Base-by-base conservation (phyloP, 2,888 invertebrate genomes). In the Stratiomys singularior region DNA sequence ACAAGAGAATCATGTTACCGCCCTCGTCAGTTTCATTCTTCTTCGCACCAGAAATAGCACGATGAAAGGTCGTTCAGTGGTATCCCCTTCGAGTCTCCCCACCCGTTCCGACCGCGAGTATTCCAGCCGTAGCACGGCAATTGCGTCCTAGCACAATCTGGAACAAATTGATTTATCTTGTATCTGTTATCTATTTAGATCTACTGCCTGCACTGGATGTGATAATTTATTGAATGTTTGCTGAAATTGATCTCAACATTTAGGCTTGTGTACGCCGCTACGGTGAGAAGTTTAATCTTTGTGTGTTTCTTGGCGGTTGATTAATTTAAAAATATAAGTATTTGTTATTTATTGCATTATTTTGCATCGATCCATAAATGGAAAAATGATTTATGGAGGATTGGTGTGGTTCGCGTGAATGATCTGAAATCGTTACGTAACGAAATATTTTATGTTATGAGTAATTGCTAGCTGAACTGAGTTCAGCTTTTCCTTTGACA, bases 121-220 rank as follows among this genome's bases (percentile, higher is more conserved):
- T 11, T 18, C 15, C 18, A 25, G 67, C 67, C 2, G 21, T 44
- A 27, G 21, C 11, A 44, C 13, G 21, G 18, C 23, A 44, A 58
- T 74, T 76, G 63, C 76, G 27, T 64, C 63, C 64, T 13, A 25
- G 30, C 27, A 37, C 37, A 37, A 64, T 64, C 71, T 71, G 76
- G 76, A 77, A 78, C 78, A 78, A 78, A 78, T 78, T 78, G 78
- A 78, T 78, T 78, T 78, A 78, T 78, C 78, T 78, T 78, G 78
- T 78, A 78, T 77, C 72, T 76, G 63, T 77, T 78, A 76, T 74
- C 74, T 30, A 21, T 1, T 15, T 37, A 18, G 74, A 74, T 78
- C 78, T 76, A 60, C n/a, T 18, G 46, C 74, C 58, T 66, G 52
- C 37, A 37, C 71, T 77, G 52, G 66, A 78, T 58, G 37, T 15